Base-by-base conservation (phyloP, 2,113 vertebrate genomes). In the Cyrtonyx montezumae region DNA sequence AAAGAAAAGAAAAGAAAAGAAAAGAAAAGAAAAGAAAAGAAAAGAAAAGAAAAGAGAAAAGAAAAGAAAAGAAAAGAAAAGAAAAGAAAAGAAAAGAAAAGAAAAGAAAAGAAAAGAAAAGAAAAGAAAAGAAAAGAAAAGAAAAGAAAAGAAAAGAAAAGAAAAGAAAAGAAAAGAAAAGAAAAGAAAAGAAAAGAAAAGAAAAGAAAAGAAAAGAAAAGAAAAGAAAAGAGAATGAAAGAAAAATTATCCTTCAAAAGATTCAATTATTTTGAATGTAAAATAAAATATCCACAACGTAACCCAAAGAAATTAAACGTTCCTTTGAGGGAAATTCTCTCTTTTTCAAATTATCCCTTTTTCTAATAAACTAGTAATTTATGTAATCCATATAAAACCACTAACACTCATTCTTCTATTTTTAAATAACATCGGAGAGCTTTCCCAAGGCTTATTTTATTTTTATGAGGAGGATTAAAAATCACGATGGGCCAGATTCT, bases 381-480 rank as follows among this genome's bases (percentile, higher is more conserved):
- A 89, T 80, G 69, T 91, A 96, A 95, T 94, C 94, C 93, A 71
- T 85, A 80, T 93, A 92, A 96, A 95, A 91, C 91, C 94, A 83
- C 91, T 84, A 93, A 93, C 91, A 91, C 85, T 86, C 90, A 75
- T 93, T 94, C 76, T 95, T 95, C 85, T 91, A 75, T 80, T 92
- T 94, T 95, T 93, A 91, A 94, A 74, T 65, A 93, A 80, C 79
- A 66, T 30, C 65, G 90, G 65, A 93, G 82, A 90, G 82, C 51
- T 95, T 91, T 95, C 82, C 61, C 90, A 90, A 84, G 82, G 77
- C 74, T 92, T 80, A 73, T 91, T 96, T 94, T 93, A 91, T 76
- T 96, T 96, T 96, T 96, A 96, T 76, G 95, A 91, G 85, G 75
- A 80, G 82, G 93, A 93, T 92, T 94, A 84, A 94, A 95, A 90